Base-by-base conservation (phyloP, 2,888 invertebrate genomes). In the Hylaea fasciaria region DNA sequence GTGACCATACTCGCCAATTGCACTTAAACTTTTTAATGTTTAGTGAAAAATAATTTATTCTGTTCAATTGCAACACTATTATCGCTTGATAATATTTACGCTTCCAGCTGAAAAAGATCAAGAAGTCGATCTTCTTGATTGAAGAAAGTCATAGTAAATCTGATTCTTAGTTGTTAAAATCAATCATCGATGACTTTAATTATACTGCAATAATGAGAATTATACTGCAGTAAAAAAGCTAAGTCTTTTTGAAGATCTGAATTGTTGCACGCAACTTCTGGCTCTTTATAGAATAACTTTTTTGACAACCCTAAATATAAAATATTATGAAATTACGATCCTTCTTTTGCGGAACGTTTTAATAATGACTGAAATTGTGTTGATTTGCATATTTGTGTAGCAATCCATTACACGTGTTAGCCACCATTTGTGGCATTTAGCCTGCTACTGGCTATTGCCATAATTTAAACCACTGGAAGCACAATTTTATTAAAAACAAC, bases 341-440 rank as follows among this genome's bases (percentile, higher is more conserved):
- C 73, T 83, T 82, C 81, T 85, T 85, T 82, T 78, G 76, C 72
- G 68, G 74, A 75, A 81, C 76, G 71, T 84, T 86, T 84, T 83
- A 85, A 85, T 87, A 82, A 83, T 78, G 75, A 81, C 65, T 57
- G 72, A 82, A 82, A 85, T 84, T 82, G 73, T 78, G 72, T n/a
- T 73, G 73, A 85, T 87, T 86, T 86, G 79, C 87, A 87, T 87
- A 85, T 81, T 52, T 78, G 76, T 76, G 76, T 69, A 72, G 82
- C 81, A 81, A 85, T 83, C 80, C 77, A 82, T 85, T 84, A 85
- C 77, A 71, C 72, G 69, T 73, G 76, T 73, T 74, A 70, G 73
- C 71, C 65, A 67, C 70, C 66, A 77, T 74, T 76, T 70, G 72
- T 65, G 70, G 64, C 59, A 53, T 65, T 65, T 62, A 63, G 59